Base-by-base conservation (phyloP, 2,888 invertebrate genomes). In the Coelopa pilipes region DNA sequence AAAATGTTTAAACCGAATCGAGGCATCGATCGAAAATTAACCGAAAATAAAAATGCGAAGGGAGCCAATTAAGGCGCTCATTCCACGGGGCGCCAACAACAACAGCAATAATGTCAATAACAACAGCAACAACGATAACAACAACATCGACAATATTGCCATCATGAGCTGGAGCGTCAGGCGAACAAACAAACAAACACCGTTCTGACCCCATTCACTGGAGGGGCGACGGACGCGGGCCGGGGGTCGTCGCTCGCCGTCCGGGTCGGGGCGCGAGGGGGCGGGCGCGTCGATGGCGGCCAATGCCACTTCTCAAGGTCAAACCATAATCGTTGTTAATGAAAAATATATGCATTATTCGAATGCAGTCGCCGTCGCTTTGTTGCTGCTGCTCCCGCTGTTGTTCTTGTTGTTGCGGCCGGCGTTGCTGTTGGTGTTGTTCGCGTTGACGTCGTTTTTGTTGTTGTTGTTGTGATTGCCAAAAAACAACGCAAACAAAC, bases 291-390 rank as follows among this genome's bases (percentile, higher is more conserved):
- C 24, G 19, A 45, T 15, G 24, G 15, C 19, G 47, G 73, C 77
- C 79, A 78, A 78, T 78, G 79, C 82, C 81, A 81, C 80, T 79
- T 80, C 81, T 82, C 85, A 85, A 85, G 85, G 85, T 85, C 85
- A 83, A 80, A 80, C 82, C 81, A 81, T 85, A 85, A 85, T 84
- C 83, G 83, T 79, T 83, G 85, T 84, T 85, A 85, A 85, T 85
- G 85, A 85, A 85, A 83, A 84, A 82, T 60, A 59, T 60, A 60
- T 70, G 21, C 62, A 50, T 45, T n/a, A 17, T 19, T 55, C 57
- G 13, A 34, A 79, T 82, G 77, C 79, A 79, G 76, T 78, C 77
- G 70, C 75, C 24, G 55, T 21, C 5, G 19, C 46, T 47, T 55
- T n/a, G 34, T 71, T 59, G 19, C 60, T 57, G 49, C 72, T 72